phyloP scores from a whole-genome alignment of 1,140 invertebrate species.

The Zaprionus camerounensis region DNA sequence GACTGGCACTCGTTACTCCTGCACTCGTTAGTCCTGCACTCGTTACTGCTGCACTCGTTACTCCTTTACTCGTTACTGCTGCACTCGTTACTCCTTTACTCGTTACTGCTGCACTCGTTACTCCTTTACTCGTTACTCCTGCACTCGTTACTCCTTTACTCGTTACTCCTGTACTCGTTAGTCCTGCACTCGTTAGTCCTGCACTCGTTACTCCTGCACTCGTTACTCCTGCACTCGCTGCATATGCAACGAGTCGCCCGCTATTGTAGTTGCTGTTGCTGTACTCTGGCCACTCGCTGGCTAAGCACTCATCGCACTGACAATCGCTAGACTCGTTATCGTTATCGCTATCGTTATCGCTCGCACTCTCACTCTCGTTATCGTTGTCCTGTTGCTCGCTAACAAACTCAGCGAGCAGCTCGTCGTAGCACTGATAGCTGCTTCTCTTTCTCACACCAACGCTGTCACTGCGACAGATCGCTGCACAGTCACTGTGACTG shows the following conservation, averaged over 20 bases:
- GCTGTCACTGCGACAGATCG: neutral
- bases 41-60: neutral
- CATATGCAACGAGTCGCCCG: constrained; percentile 7
- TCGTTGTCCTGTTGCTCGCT: constrained; percentile 64
- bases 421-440: constrained; percentile 77
- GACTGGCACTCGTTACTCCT: neutral
- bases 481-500: neutral
- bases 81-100: no score
- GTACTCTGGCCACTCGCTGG: constrained; percentile 12
- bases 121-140: neutral
- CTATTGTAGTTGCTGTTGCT: constrained; percentile 17
- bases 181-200: neutral
- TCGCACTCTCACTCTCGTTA: constrained; percentile 20
- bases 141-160: neutral
- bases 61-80: neutral
- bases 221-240: neutral
- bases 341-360: constrained; percentile 15
- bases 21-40: neutral
- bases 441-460: constrained; percentile 4
- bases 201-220: neutral
- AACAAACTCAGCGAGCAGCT: constrained; percentile 70
- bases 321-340: constrained; percentile 38
- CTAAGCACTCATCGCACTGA: constrained; percentile 69
- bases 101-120: neutral
- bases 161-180: neutral